Evolutionary conservation across 2,888 invertebrate species (phyloP), one percentile per base, ranked within the genome.

Genomic region (Clostera curtula): DNA sequence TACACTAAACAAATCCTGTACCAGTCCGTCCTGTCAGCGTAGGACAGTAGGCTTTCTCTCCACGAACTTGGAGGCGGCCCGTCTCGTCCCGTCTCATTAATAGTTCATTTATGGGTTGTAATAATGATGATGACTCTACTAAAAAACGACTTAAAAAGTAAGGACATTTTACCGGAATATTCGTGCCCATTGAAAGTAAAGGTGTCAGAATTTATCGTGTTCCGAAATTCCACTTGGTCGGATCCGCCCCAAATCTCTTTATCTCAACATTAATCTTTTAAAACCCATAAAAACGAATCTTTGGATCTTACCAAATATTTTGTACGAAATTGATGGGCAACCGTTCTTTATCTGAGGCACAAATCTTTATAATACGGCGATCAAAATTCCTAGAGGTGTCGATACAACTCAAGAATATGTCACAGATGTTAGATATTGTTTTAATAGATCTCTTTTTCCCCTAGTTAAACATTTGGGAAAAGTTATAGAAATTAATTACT

Each of bases 331-430:
- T 79, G 76, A 83, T 80, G 76, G 69, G 72, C 67, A 58, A 70
- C 69, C 64, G 51, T 60, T 45, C 53, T 51, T 74, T 79, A 83
- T 83, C 83, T 57, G 44, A 43, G 56, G 49, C 59, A 62, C 34
- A 54, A 59, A 80, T 82, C 80, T 66, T 46, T 60, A 44, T 66
- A 56, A 57, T 63, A 53, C 49, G 59, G 49, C 68, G 60, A 76
- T 80, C 70, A 73, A 80, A 73, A 83, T 82, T 83, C 80, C 67
- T 80, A 69, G 72, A 83, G 82, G 83, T 83, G 83, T 82, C 77
- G 70, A 82, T 82, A 79, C 74, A 73, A 62, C 53, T 45, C 50
- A 47, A 47, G 62, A 68, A 58, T 66, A 76, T 75, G 70, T 61
- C 54, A 49, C 55, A 56, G 54, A 61, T 60, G 38, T 48, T 47